Percentiles rank a stretch among this genome's conserved stretches.
Evolutionary conservation across 2,888 invertebrate genomes (phyloP).

Genomic region (Netelia virgata): DNA sequence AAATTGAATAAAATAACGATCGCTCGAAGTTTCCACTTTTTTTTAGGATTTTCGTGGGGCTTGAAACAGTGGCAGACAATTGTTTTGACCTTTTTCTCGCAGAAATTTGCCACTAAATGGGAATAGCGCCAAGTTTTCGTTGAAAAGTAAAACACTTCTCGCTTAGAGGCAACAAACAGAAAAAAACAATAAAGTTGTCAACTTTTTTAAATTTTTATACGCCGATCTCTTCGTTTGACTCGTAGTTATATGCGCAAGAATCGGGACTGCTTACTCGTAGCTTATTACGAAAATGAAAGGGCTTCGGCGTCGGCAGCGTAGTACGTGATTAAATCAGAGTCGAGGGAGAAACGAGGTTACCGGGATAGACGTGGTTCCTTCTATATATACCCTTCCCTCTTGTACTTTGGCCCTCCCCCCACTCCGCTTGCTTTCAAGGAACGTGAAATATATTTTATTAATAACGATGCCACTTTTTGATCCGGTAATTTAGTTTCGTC

Average conservation of each 20-base stretch:
- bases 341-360: constrained; percentile 79
- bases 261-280: constrained; percentile 50
- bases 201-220: too few species aligned
- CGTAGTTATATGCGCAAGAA: neutral
- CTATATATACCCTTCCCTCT: constrained; percentile 37
- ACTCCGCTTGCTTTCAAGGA: constrained; percentile 51
- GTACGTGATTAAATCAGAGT: constrained; percentile 80
- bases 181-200: too few species aligned
- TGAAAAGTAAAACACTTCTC: too few species aligned
- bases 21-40: too few species aligned
- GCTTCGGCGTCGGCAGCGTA: constrained; percentile 75
- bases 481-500: constrained; percentile 79
- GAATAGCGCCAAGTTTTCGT: too few species aligned
- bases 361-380: constrained; percentile 61
- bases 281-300: constrained; percentile 79
- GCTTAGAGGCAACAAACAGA: too few species aligned
- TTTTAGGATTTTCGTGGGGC: too few species aligned
- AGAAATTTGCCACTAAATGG: too few species aligned
- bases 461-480: constrained; percentile 80
- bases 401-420: constrained; percentile 24
- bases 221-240: too few species aligned
- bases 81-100: too few species aligned
- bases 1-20: too few species aligned
- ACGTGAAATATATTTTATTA: constrained; percentile 77
- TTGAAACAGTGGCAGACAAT: too few species aligned